Base-by-base conservation (phyloP, 53 echinoderm and acorn worm genomes). In the Zoroaster sp. region DNA sequence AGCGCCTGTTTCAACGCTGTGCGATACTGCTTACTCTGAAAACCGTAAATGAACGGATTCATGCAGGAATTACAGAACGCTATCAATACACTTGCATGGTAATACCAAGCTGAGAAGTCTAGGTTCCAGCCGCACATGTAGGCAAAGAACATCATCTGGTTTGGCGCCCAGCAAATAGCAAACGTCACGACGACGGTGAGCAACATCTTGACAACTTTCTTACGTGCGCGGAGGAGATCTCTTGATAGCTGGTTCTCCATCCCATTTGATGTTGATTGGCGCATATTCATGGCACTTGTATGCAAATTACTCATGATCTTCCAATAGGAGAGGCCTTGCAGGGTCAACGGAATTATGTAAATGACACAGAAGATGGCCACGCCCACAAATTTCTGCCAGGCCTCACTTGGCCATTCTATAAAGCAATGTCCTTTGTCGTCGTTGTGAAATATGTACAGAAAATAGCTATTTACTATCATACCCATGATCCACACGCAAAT, bases 11-110 rank as follows among this genome's bases (percentile, higher is more conserved):
- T 66, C 33, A 97, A 80, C 6, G 97, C 97, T 55, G 36, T 74
- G 20, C 97, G 81, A 69, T 97, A 93, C 54, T 93, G 91, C 44
- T 90, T 90, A 71, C 93, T 97, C 82, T 95, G 93, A 72, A 97
- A 97, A 17, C 92, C 95, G 55, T 97, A 97, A 17, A 97, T 97
- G 75, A 97, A 92, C 12, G 97, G 97, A 74, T 97, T 97, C 91
- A 97, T 92, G 80, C 97, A 97, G 46, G 89, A 89, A 75, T 97
- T 97, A 63, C 93, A 95, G 87, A 97, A 97, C 20, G 97, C 97
- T 21, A 92, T 78, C 38, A 96, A 45, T 9, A 96, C 96, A 45
- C 93, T 94, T 47, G 83, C 77, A 85, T 97, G 97, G 70, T 97
- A 97, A 40, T 97, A 97, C 97, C 95, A 97, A 73, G 87, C 81